Evolutionary conservation across 2,113 vertebrate genomes (phyloP).

Genomic region (Larimichthys crocea): DNA sequence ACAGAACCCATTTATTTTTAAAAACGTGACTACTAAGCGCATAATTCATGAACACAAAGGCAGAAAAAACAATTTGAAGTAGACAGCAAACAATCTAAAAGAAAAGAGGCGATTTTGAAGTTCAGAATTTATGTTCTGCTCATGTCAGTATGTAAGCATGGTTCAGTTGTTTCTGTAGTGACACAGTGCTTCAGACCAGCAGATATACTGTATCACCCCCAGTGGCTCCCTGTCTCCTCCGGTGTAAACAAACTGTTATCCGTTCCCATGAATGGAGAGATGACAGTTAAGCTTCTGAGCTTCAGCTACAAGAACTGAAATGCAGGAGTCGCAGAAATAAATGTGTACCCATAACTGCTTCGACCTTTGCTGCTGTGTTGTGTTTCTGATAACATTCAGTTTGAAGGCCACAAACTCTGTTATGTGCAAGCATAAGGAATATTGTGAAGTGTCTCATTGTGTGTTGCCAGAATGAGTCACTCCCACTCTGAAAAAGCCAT

Average conservation of each 20-base stretch:
- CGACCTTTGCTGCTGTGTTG: slow-evolving; percentile 23
- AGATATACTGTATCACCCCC: background rate
- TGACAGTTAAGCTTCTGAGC: slow-evolving; percentile 1
- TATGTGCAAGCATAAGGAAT: slow-evolving; percentile 19
- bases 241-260: slow-evolving; percentile 15
- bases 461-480: slow-evolving; percentile 65
- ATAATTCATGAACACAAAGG: background rate
- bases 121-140: background rate
- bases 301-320: slow-evolving; percentile 10
- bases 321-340: background rate
- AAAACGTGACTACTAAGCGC: too few species aligned
- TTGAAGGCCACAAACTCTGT: slow-evolving; percentile 27
- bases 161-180: slow-evolving; percentile 6
- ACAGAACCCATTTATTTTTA: too few species aligned
- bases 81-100: background rate
- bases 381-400: slow-evolving; percentile 41
- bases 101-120: background rate
- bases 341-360: background rate
- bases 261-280: background rate
- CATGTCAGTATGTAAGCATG: background rate
- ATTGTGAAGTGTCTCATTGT: slow-evolving; percentile 46
- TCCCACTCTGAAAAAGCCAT: slow-evolving; percentile 54
- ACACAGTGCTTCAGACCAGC: background rate
- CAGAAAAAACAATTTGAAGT: background rate
- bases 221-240: background rate